These are phyloP conservation scores for Drosophila ohnishii DNA, from an alignment of 1,140 invertebrate species.

Conservation along the genomic window DNA sequence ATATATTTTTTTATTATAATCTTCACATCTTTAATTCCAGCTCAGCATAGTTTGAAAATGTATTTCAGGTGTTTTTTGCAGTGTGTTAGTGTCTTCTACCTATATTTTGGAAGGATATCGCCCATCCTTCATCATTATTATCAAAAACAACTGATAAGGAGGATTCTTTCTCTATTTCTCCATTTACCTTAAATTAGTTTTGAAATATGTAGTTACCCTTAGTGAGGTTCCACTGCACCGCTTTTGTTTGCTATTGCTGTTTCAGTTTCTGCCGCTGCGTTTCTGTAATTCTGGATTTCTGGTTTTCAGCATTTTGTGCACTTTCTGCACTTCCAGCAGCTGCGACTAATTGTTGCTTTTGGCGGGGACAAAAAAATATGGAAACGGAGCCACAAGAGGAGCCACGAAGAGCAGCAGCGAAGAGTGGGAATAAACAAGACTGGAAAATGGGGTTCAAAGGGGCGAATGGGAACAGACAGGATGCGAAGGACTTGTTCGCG, in stretches of 20 bases:
- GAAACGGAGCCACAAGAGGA: slow-evolving; percentile 5
- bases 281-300: slow-evolving; percentile 24
- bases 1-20: neutral
- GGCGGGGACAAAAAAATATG: slow-evolving; percentile 17
- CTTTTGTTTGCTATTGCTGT: slow-evolving; percentile 52
- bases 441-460: slow-evolving; percentile 10
- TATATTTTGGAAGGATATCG: too few species aligned
- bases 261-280: slow-evolving; percentile 17
- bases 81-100: neutral
- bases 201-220: neutral
- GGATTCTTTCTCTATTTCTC: too few species aligned
- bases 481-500: slow-evolving; percentile 44
- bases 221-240: neutral
- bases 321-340: slow-evolving; percentile 39
- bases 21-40: neutral
- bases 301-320: slow-evolving; percentile 31
- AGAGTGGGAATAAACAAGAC: slow-evolving; percentile 1
- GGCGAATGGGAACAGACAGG: slow-evolving; percentile 29
- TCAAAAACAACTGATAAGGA: neutral
- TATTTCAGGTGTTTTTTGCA: neutral
- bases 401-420: neutral
- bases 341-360: slow-evolving; percentile 62
- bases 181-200: too few species aligned
- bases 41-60: neutral
- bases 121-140: neutral